A percentile compares a stretch with the other conserved stretches of the same genome.
Evolutionary conservation across 2,113 vertebrate genomes (phyloP).

Genomic region (Epinephelus lanceolatus): DNA sequence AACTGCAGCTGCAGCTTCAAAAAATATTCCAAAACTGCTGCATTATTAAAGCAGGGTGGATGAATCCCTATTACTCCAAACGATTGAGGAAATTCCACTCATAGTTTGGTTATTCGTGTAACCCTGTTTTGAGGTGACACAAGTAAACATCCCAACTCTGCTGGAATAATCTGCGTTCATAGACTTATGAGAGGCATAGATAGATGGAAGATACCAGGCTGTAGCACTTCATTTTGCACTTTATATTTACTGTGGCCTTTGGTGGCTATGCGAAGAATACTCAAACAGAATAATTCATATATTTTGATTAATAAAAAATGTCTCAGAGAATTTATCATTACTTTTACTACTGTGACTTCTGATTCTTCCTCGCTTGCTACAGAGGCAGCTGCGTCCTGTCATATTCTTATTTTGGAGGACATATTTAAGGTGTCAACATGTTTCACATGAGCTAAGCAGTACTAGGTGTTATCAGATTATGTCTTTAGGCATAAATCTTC

Average conservation of each 20-base stretch:
- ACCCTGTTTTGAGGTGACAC: slow-evolving; percentile 23
- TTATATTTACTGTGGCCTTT: slow-evolving; percentile 9
- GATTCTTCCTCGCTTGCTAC: neutral
- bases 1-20: neutral
- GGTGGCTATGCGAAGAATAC: neutral
- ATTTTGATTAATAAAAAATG: slow-evolving; percentile 12
- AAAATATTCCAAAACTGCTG: slow-evolving; percentile 34
- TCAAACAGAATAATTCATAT: slow-evolving; percentile 20
- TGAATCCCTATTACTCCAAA: slow-evolving; percentile 1
- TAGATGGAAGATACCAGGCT: neutral
- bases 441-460: neutral
- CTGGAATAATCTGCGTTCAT: slow-evolving; percentile 9
- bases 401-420: neutral
- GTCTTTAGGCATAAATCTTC: neutral
- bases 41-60: slow-evolving; percentile 33
- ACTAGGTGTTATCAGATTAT: neutral
- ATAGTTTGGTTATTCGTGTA: slow-evolving; percentile 41
- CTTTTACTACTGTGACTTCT: neutral
- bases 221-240: neutral
- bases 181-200: neutral
- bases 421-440: neutral
- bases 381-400: neutral
- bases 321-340: neutral
- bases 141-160: slow-evolving; percentile 25
- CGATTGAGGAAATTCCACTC: slow-evolving; percentile 34